Evolutionary conservation across 2,113 vertebrate species (phyloP).

Genomic region (Salvelinus alpinus): DNA sequence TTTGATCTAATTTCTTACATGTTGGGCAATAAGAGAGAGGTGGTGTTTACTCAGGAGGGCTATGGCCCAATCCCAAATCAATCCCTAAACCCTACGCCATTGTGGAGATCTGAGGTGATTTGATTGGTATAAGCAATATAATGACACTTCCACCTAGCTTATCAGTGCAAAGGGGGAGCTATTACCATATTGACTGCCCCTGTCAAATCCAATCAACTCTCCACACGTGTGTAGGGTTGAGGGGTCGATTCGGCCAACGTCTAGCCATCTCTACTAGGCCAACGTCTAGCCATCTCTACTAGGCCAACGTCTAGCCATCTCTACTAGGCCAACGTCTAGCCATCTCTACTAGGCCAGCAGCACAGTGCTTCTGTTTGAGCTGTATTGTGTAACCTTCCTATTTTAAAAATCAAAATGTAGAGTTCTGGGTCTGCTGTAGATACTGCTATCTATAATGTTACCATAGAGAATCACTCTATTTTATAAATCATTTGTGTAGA

Average conservation of each 20-base stretch:
- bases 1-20: conserved; percentile 72
- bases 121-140: no score
- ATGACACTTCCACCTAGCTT: no score
- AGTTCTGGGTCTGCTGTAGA: conserved; percentile 62
- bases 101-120: no score
- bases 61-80: background rate
- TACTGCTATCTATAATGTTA: conserved; percentile 66
- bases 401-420: conserved; percentile 61
- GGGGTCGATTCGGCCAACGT: conserved; percentile 41
- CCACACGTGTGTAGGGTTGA: conserved; percentile 72
- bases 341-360: background rate
- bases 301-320: conserved; percentile 23
- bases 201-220: conserved; percentile 39
- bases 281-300: conserved; percentile 35
- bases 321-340: conserved; percentile 2
- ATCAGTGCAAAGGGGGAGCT: no score
- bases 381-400: conserved; percentile 70
- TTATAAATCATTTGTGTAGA: conserved; percentile 70
- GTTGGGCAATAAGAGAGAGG: conserved; percentile 73
- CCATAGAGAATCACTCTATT: conserved; percentile 74
- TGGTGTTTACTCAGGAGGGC: conserved; percentile 57
- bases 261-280: conserved; percentile 30
- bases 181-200: no score
- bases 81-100: no score
- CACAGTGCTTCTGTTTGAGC: conserved; percentile 66